Evolutionary conservation across 2,797 vertebrate genomes (phyloP).

Genomic region (Phoebastria nigripes): DNA sequence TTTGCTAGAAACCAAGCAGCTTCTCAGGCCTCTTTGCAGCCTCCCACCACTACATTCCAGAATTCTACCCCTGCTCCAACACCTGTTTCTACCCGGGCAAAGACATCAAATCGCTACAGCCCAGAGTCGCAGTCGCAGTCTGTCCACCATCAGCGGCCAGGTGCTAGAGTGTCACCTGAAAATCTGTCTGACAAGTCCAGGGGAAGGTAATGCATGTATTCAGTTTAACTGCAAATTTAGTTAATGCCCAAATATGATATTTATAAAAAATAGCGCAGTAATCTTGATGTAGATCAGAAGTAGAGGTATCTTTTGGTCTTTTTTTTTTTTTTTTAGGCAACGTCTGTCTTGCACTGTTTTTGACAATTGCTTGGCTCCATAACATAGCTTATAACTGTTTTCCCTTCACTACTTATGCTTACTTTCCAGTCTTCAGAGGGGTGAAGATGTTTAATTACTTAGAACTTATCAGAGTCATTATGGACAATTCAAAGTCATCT

Average conservation of each 20-base stretch:
- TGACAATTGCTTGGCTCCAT: neutral
- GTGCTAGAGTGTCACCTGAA: conserved; percentile 91
- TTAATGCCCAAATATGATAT: neutral
- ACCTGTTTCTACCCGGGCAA: conserved; percentile 78
- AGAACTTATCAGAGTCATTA: neutral
- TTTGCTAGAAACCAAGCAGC: conserved; percentile 93
- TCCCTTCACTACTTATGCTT: neutral
- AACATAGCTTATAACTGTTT: neutral
- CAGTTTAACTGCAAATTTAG: neutral
- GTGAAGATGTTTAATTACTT: neutral
- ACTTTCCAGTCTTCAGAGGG: neutral
- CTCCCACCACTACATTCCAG: conserved; percentile 91
- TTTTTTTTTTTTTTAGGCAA: neutral
- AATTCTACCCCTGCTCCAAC: conserved; percentile 76
- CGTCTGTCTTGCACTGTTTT: neutral
- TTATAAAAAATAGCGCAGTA: neutral
- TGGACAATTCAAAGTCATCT: neutral
- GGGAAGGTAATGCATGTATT: conserved; percentile 79
- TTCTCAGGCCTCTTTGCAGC: conserved; percentile 76
- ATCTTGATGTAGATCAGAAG: neutral
- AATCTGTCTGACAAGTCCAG: conserved; percentile 88
- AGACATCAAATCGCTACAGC: conserved; percentile 88
- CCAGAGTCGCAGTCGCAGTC: conserved; percentile 85
- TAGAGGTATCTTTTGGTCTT: neutral
- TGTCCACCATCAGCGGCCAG: conserved; percentile 85